Base-by-base conservation (phyloP, 1,140 invertebrate species). In the Trichonephila clavata region DNA sequence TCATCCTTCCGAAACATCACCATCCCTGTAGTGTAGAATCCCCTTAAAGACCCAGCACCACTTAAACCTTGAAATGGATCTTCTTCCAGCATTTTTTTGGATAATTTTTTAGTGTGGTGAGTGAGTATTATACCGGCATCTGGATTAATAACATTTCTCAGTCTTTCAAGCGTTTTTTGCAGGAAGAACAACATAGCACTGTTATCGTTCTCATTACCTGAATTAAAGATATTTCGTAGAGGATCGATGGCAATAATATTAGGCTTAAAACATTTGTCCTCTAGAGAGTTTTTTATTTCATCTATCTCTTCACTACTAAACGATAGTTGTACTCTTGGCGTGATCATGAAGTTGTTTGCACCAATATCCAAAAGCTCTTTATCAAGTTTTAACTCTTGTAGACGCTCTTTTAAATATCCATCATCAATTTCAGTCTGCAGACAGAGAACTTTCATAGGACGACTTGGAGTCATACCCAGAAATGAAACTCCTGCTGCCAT, bases 231-330 rank as follows among this genome's bases (percentile, higher is more conserved):
- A 13, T 65, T 65, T 5, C 63, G 63, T 5, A 65, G 63, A 65
- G 63, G 63, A 65, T 65, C 63, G 3, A 65, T 65, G 63, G 63
- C 63, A 3, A 65, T 5, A 65, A 65, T 65, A 65, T 65, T 10
- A 65, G 63, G 63, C 63, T 65, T 65, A 65, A 65, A 65, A 65
- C 63, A 65, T 65, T 65, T 65, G 63, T 65, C 63, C 63, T 65
- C 63, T 65, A 65, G 63, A 65, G 63, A 65, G 63, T 65, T 65
- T 65, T 65, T 65, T 65, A 65, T 65, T 65, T 65, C 63, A 65
- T 65, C 63, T 65, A 65, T 65, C 63, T 65, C 63, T 13, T 65
- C 63, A 65, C 63, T 65, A 65, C 63, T 65, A 65, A 65, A 13
- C 63, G 63, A 65, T 65, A 65, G 63, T 65, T 65, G 63, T 65